Evolutionary conservation across 2,888 invertebrate genomes (phyloP), one percentile per base, ranked within the genome.

Genomic region (Synanthedon andrenaeformis): DNA sequence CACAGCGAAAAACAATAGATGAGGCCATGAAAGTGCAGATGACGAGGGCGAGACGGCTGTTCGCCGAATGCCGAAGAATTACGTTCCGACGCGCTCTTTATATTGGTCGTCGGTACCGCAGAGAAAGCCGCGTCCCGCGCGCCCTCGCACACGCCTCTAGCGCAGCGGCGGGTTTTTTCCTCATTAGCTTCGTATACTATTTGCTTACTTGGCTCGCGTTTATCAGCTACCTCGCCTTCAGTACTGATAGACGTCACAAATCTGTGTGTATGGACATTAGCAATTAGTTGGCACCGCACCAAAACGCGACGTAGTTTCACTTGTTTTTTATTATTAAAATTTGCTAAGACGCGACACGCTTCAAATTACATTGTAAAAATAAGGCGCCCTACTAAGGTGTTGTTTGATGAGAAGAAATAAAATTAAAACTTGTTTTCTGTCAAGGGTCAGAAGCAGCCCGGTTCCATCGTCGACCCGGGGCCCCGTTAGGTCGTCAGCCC

Each of bases 61-160:
- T 72, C 79, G 77, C 86, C 87, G 87, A 87, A 85, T 87, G 87
- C 86, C 87, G 64, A 86, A 82, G 86, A 82, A 67, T 80, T 80
- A 76, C 74, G 76, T 73, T 78, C 82, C 79, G 76, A 76, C 66
- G 75, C 82, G 81, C 83, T 83, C 83, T 86, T 87, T 87, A 87
- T 87, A 87, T 83, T 76, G 73, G 72, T 69, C 72, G 74, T 67
- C 68, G 63, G 80, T 74, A 71, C 76, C 69, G 76, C 78, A 84
- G 86, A 85, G 85, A 86, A 87, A 86, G 86, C 85, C 86, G 73
- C 82, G 70, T 79, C 82, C 77, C 84, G 76, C 83, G 69, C 79
- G 74, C 70, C 76, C 57, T 74, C 79, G 67, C 74, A 60, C 53
- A 60, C 67, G 70, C 74, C 71, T 72, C 72, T 70, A 72, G 72